phyloP scores from a whole-genome alignment of 2,797 vertebrate species.

The Gephyroberyx darwinii region DNA sequence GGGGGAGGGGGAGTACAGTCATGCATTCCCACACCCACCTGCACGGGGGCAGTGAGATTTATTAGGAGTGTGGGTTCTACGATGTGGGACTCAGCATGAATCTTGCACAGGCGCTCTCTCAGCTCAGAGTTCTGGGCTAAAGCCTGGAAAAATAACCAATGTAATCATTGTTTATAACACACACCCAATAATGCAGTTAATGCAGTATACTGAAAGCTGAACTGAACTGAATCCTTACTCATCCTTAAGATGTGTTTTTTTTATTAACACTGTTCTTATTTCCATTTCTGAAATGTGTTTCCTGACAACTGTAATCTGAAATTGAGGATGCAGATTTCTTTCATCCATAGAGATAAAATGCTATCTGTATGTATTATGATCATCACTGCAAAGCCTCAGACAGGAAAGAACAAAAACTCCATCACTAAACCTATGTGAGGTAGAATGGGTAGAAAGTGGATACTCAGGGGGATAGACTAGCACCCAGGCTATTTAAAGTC shows the following conservation, averaged over 20 bases:
- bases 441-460: constrained; percentile 33
- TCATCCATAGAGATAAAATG: background rate
- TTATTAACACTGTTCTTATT: background rate
- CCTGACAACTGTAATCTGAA: background rate
- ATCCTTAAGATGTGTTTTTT: constrained; percentile 4
- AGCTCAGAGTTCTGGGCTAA: constrained; percentile 96
- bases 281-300: background rate
- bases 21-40: constrained; percentile 88
- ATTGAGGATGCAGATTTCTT: background rate
- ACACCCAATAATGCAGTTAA: constrained; percentile 28
- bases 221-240: background rate
- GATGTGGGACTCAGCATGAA: constrained; percentile 93
- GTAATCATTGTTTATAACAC: constrained; percentile 55
- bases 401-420: constrained; percentile 1
- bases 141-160: constrained; percentile 86
- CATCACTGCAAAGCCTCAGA: constrained; percentile 17
- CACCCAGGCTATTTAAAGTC: constrained; percentile 31
- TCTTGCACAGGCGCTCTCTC: constrained; percentile 95
- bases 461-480: constrained; percentile 30
- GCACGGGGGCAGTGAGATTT: constrained; percentile 87
- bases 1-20: constrained; percentile 38
- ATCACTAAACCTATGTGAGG: constrained; percentile 19
- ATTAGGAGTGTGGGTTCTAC: constrained; percentile 86
- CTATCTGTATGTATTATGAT: background rate
- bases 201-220: background rate